Percentiles rank a stretch among this genome's conserved stretches.
phyloP scores from a whole-genome alignment of 2,113 vertebrate genomes.

The Buteo buteo region DNA sequence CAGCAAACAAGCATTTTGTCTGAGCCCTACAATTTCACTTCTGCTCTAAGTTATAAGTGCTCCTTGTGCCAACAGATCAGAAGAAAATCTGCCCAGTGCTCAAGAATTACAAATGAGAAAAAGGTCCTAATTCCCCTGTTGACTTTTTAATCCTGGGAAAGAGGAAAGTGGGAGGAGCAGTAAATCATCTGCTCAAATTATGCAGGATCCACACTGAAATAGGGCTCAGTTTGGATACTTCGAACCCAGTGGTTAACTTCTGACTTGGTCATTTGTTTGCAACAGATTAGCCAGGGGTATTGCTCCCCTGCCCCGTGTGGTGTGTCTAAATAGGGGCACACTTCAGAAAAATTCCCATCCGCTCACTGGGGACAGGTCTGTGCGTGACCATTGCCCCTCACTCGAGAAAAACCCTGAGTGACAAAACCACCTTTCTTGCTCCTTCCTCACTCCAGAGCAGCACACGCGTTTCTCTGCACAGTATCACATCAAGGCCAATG shows the following conservation, averaged over 20 bases:
- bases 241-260: not conserved
- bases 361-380: accelerated
- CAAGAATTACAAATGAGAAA: not conserved
- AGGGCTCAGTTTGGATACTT: not conserved
- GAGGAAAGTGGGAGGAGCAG: not conserved
- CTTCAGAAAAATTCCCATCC: not conserved
- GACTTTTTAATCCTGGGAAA: not conserved
- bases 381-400: no score
- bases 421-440: not conserved
- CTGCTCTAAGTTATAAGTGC: not conserved
- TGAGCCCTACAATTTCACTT: not conserved
- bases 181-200: not conserved
- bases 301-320: accelerated
- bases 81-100: not conserved
- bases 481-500: accelerated
- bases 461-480: accelerated
- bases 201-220: not conserved
- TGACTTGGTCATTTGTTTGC: not conserved
- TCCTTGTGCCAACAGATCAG: not conserved
- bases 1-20: not conserved
- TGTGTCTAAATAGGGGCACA: not conserved
- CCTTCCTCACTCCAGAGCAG: not conserved
- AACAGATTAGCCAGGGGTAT: not conserved
- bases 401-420: not conserved
- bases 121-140: not conserved